phyloP scores from a whole-genome alignment of 2,797 vertebrate genomes.

The Apogon talboti region DNA sequence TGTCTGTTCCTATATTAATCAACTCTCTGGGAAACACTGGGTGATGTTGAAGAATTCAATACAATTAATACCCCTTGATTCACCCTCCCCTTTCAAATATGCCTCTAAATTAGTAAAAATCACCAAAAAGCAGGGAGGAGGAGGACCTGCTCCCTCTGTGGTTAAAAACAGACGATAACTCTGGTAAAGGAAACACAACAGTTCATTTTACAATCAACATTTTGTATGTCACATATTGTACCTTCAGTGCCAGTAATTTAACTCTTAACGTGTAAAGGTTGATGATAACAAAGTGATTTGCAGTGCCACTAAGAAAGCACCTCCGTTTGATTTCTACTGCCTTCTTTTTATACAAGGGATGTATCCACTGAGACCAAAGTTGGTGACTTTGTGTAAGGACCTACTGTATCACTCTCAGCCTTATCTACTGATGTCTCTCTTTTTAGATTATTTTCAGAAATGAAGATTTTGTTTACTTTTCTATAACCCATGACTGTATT shows the following conservation, averaged over 20 bases:
- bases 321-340: constrained; percentile 33
- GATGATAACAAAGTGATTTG: constrained; percentile 25
- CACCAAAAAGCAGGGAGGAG: no score
- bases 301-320: constrained; percentile 31
- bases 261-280: not conserved
- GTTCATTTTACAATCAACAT: no score
- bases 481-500: constrained; percentile 50
- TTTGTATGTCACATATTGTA: no score
- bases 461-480: constrained; percentile 67
- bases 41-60: no score
- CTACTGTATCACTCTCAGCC: constrained; percentile 50
- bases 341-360: constrained; percentile 41
- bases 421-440: constrained; percentile 50
- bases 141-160: no score
- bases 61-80: no score
- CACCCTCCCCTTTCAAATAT: no score
- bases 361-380: constrained; percentile 72
- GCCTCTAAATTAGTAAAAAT: no score
- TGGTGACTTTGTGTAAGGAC: constrained; percentile 45
- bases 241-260: constrained; percentile 19
- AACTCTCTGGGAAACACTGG: no score
- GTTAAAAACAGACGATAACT: no score
- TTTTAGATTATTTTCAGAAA: constrained; percentile 54
- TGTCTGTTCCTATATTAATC: no score
- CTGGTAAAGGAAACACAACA: no score